Conservation (phyloP, 2,113 vertebrate genomes). For the Columbina picui region DNA sequence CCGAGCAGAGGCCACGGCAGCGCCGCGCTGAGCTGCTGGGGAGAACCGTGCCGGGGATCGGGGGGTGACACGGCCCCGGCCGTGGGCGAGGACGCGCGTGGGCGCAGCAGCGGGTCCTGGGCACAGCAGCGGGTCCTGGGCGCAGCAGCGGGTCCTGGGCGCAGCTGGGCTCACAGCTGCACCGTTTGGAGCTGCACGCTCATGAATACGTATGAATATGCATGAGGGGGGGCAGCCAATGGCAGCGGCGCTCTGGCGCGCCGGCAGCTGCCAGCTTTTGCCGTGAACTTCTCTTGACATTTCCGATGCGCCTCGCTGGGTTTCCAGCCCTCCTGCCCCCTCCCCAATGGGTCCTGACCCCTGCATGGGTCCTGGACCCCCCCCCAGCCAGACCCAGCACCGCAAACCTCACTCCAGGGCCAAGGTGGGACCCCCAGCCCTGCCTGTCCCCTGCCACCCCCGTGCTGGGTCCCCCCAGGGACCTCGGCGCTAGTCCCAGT, state of each 20-base stretch:
- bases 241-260: constrained; percentile 43
- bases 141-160: constrained; percentile 34
- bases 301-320: constrained; percentile 62
- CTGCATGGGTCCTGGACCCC: fast-evolving
- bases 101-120: constrained; percentile 32
- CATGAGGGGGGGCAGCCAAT: constrained; percentile 66
- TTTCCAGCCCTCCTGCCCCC: not conserved
- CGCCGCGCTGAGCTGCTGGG: not conserved
- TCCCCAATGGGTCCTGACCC: fast-evolving
- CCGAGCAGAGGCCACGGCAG: fast-evolving
- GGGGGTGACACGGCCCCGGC: not conserved
- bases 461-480: not conserved
- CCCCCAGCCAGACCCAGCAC: too few species aligned
- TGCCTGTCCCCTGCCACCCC: too few species aligned
- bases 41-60: fast-evolving
- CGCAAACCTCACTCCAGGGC: fast-evolving
- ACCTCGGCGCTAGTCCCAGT: not conserved
- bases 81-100: not conserved
- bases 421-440: not conserved
- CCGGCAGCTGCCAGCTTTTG: constrained; percentile 76
- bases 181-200: constrained; percentile 72
- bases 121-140: constrained; percentile 69
- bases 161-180: constrained; percentile 81
- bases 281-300: constrained; percentile 78
- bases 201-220: constrained; percentile 72